phyloP scores from a whole-genome alignment of 2,797 vertebrate species.

The Dromococcyx pavoninus region DNA sequence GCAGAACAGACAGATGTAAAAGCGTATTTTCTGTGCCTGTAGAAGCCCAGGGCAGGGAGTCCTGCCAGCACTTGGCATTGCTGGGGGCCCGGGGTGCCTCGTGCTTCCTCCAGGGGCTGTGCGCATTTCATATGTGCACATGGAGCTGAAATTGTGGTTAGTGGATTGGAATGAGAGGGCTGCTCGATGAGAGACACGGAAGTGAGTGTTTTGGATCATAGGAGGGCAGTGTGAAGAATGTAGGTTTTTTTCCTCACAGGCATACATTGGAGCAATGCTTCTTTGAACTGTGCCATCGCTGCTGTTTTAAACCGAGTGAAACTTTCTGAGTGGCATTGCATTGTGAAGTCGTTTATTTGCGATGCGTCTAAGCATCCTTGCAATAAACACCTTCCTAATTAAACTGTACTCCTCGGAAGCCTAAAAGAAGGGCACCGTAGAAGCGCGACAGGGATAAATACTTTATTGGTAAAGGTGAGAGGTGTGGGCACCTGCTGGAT shows the following conservation, averaged over 20 bases:
- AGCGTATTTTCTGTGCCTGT: too few species aligned
- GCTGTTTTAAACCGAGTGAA: not conserved
- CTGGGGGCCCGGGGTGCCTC: too few species aligned
- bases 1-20: too few species aligned
- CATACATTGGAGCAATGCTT: rapidly evolving
- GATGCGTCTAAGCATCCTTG: not conserved
- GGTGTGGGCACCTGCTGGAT: too few species aligned
- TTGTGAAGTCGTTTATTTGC: not conserved
- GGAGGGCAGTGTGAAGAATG: rapidly evolving
- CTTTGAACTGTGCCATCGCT: not conserved
- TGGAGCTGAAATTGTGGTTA: too few species aligned
- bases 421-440: not conserved
- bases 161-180: too few species aligned
- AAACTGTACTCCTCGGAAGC: not conserved
- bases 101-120: too few species aligned
- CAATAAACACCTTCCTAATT: not conserved
- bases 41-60: too few species aligned
- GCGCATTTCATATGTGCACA: too few species aligned
- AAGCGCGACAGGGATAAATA: too few species aligned
- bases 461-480: not conserved
- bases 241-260: rapidly evolving
- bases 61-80: too few species aligned
- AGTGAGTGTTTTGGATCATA: rapidly evolving
- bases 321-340: not conserved
- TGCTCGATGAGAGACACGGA: too few species aligned